Base-by-base conservation (phyloP, 92 coral and sea anemone genomes). In the Actinernus sp. region DNA sequence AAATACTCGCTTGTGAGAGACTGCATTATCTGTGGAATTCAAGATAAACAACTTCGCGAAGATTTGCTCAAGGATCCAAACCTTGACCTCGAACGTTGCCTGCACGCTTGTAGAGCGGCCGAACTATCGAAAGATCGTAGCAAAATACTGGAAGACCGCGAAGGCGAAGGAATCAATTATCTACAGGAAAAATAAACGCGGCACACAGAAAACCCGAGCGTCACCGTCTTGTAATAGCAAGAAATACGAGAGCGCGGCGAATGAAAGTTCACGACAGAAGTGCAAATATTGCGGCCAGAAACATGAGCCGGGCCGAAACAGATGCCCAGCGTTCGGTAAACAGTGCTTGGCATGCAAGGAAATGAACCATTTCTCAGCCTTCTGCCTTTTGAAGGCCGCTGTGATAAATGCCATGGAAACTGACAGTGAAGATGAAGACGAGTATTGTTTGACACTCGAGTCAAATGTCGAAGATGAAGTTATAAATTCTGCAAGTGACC, bases 1-100 rank as follows among this genome's bases (percentile, higher is more conserved):
- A 2, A 16, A 43, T 71, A 68, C 7, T 78, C 85, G 32, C 36
- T 69, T 0, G 60, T 68, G 26, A 50, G 39, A 50, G 86, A 69
- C 47, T 33, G 65, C 45, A 79, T 69, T 34, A 63, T 61, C 27
- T 51, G 86, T 79, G 70, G 58, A 18, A 78, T 58, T 41, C 64
- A 58, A 38, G 71, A 68, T 56, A 57, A 64, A 29, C 63, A 51
- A 32, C 61, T 78, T 13, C 11, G 73, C 11, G 59, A 78, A 33
- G 56, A 68, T 10, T 45, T 78, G 27, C 22, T 78, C 10, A 68
- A 78, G 38, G 78, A 29, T 2, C 46, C 66, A 1, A 29, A 69
- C 34, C 65, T 64, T 25, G 53, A 52, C 61, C 63, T 64, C 3
- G 66, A 79, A 30, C 22, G 52, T 12, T 69, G 73, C 17, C 44